phyloP scores from a whole-genome alignment of 2,888 invertebrate species.

The Leptopilina myrica region DNA sequence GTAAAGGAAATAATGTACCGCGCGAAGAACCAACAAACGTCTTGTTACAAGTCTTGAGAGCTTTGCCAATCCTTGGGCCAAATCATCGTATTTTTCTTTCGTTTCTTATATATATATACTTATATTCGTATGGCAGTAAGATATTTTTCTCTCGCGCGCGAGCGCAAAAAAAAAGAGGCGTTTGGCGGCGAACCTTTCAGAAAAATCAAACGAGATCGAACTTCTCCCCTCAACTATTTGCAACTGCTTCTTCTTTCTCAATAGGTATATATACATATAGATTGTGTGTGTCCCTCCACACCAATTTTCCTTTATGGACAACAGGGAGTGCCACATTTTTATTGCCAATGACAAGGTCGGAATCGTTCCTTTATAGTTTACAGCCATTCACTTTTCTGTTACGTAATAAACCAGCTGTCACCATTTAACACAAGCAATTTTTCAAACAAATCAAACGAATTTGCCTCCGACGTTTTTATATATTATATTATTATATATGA shows the following conservation, averaged over 20 bases:
- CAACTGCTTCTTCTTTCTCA: constrained; percentile 11
- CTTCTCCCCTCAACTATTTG: neutral
- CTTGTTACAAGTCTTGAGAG: constrained; percentile 26
- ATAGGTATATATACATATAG: neutral
- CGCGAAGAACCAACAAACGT: constrained; percentile 18
- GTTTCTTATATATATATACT: neutral
- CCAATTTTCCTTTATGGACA: constrained; percentile 21
- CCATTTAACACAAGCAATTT: neutral
- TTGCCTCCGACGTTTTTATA: neutral
- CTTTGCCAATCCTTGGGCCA: constrained; percentile 26
- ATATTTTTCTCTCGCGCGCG: neutral
- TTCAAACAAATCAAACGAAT: constrained; percentile 2
- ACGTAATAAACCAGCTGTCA: constrained; percentile 33
- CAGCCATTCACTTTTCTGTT: constrained; percentile 10
- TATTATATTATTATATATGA: too few relatives aligned
- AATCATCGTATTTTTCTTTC: constrained; percentile 24
- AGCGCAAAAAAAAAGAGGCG: neutral
- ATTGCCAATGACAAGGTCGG: constrained; percentile 5
- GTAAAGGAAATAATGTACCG: constrained; percentile 32
- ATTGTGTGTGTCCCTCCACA: constrained; percentile 1
- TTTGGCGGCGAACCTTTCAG: constrained; percentile 37
- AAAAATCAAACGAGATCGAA: constrained; percentile 42
- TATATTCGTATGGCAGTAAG: neutral
- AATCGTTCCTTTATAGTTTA: constrained; percentile 22
- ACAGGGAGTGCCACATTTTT: constrained; percentile 31